Percentiles rank a stretch among this genome's conserved stretches.
Evolutionary conservation across 2,888 invertebrate genomes (phyloP).

Genomic region (Automeris io): DNA sequence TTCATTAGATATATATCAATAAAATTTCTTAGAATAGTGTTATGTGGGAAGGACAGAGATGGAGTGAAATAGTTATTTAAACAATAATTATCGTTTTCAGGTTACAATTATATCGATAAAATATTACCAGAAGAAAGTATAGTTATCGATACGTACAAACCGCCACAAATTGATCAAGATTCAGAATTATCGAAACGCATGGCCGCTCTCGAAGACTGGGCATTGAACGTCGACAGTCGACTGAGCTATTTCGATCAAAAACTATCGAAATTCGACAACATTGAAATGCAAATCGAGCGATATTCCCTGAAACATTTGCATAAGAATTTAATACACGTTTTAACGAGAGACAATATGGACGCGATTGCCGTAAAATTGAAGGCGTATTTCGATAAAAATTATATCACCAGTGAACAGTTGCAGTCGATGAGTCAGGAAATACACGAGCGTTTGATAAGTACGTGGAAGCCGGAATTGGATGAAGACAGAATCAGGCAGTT

Average conservation of each 20-base stretch:
- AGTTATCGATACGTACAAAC: constrained; percentile 41
- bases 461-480: constrained; percentile 72
- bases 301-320: constrained; percentile 74
- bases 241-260: constrained; percentile 75
- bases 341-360: constrained; percentile 58
- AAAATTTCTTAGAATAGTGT: constrained; percentile 22
- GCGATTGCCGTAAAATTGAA: constrained; percentile 70
- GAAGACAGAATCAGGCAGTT: constrained; percentile 64
- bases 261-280: constrained; percentile 62
- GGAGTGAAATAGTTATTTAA: constrained; percentile 14
- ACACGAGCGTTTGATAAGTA: constrained; percentile 48
- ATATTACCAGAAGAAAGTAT: constrained; percentile 30
- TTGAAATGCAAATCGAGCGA: constrained; percentile 66
- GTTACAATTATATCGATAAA: constrained; percentile 44
- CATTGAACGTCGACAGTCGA: constrained; percentile 69
- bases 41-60: constrained; percentile 71
- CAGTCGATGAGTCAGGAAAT: constrained; percentile 63
- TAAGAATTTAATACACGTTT: constrained; percentile 71
- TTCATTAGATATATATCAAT: constrained; percentile 26
- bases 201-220: constrained; percentile 63
- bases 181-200: constrained; percentile 48
- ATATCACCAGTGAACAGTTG: constrained; percentile 79
- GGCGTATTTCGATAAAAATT: constrained; percentile 76
- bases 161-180: constrained; percentile 47
- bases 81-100: constrained; percentile 38